These are phyloP conservation scores for Myanophis thanlyinensis DNA, from an alignment of 2,113 vertebrate species.

Conservation along the genomic window DNA sequence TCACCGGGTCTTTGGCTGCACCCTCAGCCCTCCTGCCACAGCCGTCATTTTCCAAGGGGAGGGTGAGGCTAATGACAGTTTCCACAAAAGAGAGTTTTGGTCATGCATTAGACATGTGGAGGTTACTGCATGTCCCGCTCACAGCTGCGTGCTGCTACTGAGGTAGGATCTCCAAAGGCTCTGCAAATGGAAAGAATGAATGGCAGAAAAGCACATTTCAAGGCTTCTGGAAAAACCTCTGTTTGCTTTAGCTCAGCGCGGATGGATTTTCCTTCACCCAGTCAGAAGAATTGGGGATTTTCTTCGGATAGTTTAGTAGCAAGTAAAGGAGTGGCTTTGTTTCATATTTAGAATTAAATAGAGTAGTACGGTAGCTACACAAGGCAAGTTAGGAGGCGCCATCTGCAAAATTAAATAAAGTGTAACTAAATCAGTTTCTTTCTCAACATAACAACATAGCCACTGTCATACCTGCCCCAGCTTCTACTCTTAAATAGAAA, in stretches of 20 bases:
- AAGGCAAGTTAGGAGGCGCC: not conserved
- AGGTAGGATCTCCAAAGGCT: not conserved
- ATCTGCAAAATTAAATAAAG: not conserved
- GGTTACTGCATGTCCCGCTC: not conserved
- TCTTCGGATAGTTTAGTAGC: not conserved
- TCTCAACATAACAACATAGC: not conserved
- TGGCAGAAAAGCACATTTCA: not conserved
- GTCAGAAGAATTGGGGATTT: not conserved
- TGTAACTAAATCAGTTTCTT: not conserved
- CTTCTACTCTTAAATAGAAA: too few species aligned
- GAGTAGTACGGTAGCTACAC: not conserved
- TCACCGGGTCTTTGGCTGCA: not conserved
- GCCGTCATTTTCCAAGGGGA: not conserved
- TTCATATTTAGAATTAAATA: not conserved
- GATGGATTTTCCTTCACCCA: not conserved
- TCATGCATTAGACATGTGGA: rapidly evolving
- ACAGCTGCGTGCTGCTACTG: not conserved
- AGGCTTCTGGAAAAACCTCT: not conserved
- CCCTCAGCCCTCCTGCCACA: not conserved
- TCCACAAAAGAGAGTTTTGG: rapidly evolving
- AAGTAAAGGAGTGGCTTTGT: not conserved
- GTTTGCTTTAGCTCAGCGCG: not conserved
- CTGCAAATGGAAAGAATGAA: not conserved
- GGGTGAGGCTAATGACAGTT: not conserved
- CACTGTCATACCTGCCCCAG: too few species aligned